Conservation (phyloP, 2,113 vertebrate species). For the Lasiurus borealis region DNA sequence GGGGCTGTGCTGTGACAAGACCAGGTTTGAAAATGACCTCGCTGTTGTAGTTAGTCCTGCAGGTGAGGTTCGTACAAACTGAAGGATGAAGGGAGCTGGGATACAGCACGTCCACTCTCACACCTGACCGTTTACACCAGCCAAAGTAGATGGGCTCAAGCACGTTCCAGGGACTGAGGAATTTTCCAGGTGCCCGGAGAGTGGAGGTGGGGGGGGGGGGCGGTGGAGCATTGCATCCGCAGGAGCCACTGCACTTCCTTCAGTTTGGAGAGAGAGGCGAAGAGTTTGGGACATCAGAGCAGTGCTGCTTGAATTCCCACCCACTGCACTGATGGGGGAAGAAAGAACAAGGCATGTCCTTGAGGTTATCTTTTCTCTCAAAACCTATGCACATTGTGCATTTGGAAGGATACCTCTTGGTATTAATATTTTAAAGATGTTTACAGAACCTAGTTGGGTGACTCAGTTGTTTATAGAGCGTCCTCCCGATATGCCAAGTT, state of each 20-base stretch:
- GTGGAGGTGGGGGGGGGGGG: fast-evolving
- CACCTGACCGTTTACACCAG: not conserved
- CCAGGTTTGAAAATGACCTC: not conserved
- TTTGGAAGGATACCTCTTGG: not conserved
- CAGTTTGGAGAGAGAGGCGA: not conserved
- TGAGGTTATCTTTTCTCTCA: not conserved
- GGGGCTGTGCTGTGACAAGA: not conserved
- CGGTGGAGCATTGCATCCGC: too few relatives aligned
- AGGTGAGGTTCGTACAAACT: not conserved
- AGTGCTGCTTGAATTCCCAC: too few relatives aligned
- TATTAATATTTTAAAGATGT: not conserved
- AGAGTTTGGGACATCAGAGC: not conserved
- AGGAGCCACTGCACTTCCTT: not conserved
- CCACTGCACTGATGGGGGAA: not conserved
- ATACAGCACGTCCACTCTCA: not conserved
- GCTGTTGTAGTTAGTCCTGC: not conserved
- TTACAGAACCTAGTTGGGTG: not conserved
- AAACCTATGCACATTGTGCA: not conserved
- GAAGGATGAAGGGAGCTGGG: not conserved
- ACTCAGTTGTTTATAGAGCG: not conserved
- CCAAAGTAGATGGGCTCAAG: not conserved
- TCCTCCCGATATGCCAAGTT: not conserved
- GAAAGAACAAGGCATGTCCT: not conserved
- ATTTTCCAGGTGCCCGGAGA: too few relatives aligned
- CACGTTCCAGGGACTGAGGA: too few relatives aligned